Evolutionary conservation across 1,140 invertebrate genomes (phyloP).

Genomic region (Ganaspis sp.): DNA sequence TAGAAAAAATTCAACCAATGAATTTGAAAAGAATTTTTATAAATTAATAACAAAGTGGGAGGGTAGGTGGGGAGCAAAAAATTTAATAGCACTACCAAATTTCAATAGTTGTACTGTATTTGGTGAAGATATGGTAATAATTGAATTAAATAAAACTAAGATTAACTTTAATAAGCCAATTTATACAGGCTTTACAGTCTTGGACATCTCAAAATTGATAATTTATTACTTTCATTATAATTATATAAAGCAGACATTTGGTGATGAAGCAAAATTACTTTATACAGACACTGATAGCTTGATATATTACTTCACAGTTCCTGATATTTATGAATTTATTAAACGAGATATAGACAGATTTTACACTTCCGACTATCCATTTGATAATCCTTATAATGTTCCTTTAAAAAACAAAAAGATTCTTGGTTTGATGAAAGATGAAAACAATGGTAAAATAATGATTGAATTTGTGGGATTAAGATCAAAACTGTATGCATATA

Average conservation of each 20-base stretch:
- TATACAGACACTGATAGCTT: too few species aligned
- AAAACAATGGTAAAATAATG: too few species aligned
- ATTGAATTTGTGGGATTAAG: too few species aligned
- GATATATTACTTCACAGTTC: too few species aligned
- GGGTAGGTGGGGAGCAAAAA: neutral
- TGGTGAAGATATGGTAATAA: constrained; percentile 45
- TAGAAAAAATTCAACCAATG: constrained; percentile 55
- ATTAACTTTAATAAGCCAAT: constrained; percentile 51
- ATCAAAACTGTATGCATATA: too few species aligned
- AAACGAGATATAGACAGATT: too few species aligned
- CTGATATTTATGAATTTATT: too few species aligned
- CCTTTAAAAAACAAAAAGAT: too few species aligned
- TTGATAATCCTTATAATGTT: too few species aligned
- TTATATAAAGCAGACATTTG: neutral
- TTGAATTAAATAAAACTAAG: constrained; percentile 40
- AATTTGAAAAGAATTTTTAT: constrained; percentile 43
- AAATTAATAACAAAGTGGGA: neutral
- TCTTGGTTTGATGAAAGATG: neutral
- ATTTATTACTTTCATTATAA: neutral
- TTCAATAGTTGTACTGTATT: constrained; percentile 55
- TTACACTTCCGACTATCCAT: neutral
- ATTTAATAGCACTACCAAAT: constrained; percentile 51
- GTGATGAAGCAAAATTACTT: too few species aligned
- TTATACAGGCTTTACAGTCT: too few species aligned
- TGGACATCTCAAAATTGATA: neutral